Conservation (phyloP, 1,140 invertebrate genomes). For the Onthophagus taurus region DNA sequence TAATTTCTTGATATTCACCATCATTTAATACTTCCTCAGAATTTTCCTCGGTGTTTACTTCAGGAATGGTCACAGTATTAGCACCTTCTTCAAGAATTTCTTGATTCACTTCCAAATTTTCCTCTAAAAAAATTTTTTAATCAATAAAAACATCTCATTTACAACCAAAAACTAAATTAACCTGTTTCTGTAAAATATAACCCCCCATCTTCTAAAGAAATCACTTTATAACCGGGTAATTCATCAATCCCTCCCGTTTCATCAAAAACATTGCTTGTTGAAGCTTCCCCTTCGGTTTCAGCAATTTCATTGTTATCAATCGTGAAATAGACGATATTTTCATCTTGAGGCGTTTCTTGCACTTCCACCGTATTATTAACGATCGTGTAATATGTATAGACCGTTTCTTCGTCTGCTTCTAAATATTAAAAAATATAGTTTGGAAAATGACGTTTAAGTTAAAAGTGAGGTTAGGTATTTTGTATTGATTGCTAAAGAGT, state of each 20-base stretch:
- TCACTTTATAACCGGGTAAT: constrained; percentile 9
- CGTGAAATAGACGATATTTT: constrained; percentile 12
- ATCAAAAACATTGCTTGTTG: constrained; percentile 11
- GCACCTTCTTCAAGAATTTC: not conserved
- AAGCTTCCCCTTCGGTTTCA: constrained; percentile 9
- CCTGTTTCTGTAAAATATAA: constrained; percentile 4
- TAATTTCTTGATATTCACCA: constrained; percentile 17
- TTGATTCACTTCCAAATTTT: not conserved
- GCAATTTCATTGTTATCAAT: constrained; percentile 7
- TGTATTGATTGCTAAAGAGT: not conserved
- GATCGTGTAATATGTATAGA: constrained; percentile 20
- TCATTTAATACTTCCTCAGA: not conserved
- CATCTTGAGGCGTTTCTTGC: constrained; percentile 3
- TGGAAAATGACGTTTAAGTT: not conserved
- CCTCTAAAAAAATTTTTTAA: not conserved
- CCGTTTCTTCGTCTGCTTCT: constrained; percentile 10
- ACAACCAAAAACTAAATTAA: constrained; percentile 3
- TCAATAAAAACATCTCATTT: constrained; percentile 2
- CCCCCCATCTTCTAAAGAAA: constrained; percentile 4
- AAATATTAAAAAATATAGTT: constrained; percentile 2
- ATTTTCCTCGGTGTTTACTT: not conserved
- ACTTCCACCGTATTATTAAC: constrained; percentile 12
- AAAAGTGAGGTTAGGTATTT: not conserved
- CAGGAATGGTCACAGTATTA: not conserved
- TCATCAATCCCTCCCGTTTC: constrained; percentile 3